Conservation (phyloP, 2,113 vertebrate genomes). For the Symphodus melops region DNA sequence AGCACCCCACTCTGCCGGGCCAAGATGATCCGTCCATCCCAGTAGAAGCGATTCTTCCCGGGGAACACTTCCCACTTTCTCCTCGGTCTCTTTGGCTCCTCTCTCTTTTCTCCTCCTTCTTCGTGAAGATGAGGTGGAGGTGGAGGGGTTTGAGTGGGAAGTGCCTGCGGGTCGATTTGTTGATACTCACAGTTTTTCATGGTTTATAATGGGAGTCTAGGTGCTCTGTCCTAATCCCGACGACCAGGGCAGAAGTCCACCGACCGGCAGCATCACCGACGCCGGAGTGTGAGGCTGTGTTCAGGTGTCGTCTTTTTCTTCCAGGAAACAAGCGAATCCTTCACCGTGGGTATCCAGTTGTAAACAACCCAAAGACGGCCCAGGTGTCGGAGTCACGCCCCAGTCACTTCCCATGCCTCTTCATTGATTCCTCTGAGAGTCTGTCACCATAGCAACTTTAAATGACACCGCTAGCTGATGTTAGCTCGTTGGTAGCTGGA, state of each 20-base stretch:
- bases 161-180: slow-evolving; percentile 86
- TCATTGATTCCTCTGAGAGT: not conserved
- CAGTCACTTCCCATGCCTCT: slow-evolving; percentile 9
- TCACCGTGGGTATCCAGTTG: not conserved
- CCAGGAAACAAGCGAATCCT: slow-evolving; percentile 22
- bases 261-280: slow-evolving; percentile 46
- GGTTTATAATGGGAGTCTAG: slow-evolving; percentile 20
- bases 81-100: slow-evolving; percentile 62
- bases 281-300: slow-evolving; percentile 1
- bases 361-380: slow-evolving; percentile 19
- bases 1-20: slow-evolving; percentile 91
- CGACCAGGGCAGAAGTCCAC: slow-evolving; percentile 6
- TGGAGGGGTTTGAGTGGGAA: slow-evolving; percentile 65
- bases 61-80: slow-evolving; percentile 93
- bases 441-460: not conserved
- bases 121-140: slow-evolving; percentile 41
- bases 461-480: not conserved
- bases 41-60: slow-evolving; percentile 93
- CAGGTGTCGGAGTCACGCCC: not conserved
- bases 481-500: slow-evolving; percentile 17
- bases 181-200: slow-evolving; percentile 90
- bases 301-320: slow-evolving; percentile 25
- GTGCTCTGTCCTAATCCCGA: slow-evolving; percentile 37
- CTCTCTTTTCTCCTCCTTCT: not conserved
- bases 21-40: slow-evolving; percentile 90